Evolutionary conservation across 2,888 invertebrate genomes (phyloP).

Genomic region (Lampropteryx suffumata): DNA sequence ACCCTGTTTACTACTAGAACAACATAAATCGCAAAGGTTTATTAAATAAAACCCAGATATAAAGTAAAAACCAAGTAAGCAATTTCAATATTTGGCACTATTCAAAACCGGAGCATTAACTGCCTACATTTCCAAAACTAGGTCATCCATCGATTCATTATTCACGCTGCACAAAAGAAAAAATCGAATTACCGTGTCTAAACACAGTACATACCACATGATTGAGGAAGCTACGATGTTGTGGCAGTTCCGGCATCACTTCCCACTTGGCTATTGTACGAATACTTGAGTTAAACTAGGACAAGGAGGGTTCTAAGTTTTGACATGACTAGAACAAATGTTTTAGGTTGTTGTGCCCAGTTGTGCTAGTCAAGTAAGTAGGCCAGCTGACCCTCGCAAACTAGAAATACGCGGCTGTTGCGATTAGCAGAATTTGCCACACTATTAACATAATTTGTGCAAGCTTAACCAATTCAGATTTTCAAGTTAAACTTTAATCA

Average conservation of each 20-base stretch:
- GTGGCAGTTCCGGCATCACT: constrained; percentile 21
- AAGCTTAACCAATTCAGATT: neutral
- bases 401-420: neutral
- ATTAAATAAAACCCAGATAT: no score
- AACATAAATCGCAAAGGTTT: no score
- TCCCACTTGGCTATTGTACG: constrained; percentile 11
- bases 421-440: neutral
- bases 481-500: no score
- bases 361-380: constrained; percentile 6
- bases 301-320: constrained; percentile 25
- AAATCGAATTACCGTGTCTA: constrained; percentile 20
- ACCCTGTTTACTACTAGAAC: no score
- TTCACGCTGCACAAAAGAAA: constrained; percentile 22
- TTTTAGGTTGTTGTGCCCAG: constrained; percentile 5
- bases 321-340: constrained; percentile 13
- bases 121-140: constrained; percentile 22
- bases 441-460: neutral
- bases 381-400: constrained; percentile 6
- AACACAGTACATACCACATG: constrained; percentile 15
- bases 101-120: constrained; percentile 14
- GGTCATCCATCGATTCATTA: constrained; percentile 31
- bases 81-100: constrained; percentile 3
- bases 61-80: neutral
- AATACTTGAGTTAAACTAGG: constrained; percentile 27
- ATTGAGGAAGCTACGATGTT: constrained; percentile 23